Evolutionary conservation across 2,113 vertebrate species (phyloP), one percentile per base, ranked within the genome.

Genomic region (Dasypus novemcinctus): DNA sequence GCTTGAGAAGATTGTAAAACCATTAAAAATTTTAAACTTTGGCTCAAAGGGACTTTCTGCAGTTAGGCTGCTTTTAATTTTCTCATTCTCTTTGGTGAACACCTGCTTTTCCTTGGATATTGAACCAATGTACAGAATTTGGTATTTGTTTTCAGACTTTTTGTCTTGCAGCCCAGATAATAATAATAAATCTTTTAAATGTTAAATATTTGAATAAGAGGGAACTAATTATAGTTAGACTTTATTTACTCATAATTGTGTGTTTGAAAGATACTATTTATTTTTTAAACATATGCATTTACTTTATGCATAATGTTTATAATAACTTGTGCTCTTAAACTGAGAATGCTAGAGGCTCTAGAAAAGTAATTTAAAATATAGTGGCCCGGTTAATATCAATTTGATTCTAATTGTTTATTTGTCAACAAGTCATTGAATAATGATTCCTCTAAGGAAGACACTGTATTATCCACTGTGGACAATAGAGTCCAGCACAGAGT

Each of bases 1-100:
- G 96, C 94, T 97, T 97, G 95, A 95, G 91, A 96, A 96, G 76
- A 92, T 93, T 96, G 93, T 97, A 96, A 98, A 98, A 89, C 95
- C 94, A 95, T 96, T 97, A 96, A 91, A 94, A 95, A 86, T 69
- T 86, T 93, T 93, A 95, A 95, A 88, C 91, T 95, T 84, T 96
- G 83, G 75, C 95, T 97, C 94, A 96, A 66, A 93, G 82, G 82
- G 54, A 93, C 83, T 96, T 93, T 96, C 86, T 92, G 75, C 57
- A 96, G 74, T 94, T 87, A 91, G 71, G 91, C 96, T 97, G 97
- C 93, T 97, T 97, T 97, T 92, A 97, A 97, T 97, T 97, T 97
- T 97, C 94, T 79, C 57, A 59, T 95, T 94, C 36, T 91, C 18
- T 72, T 97, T 90, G 80, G 86, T 46, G 86, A 97, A 95, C 96